Conservation (phyloP, 92 coral and sea anemone species). For the Paramuricea clavata region DNA sequence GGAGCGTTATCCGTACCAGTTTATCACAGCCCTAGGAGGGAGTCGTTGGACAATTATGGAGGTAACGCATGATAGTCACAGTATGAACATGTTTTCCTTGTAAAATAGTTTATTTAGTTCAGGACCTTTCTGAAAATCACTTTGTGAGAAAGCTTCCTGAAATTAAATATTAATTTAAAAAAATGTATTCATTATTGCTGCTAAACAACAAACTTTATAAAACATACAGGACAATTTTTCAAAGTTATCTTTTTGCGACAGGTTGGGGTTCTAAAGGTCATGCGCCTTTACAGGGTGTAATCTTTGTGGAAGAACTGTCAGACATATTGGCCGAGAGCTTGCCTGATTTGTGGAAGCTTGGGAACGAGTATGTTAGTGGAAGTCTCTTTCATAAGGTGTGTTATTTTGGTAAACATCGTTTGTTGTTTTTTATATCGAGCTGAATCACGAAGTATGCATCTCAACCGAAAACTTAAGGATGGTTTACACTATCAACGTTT, state of each 20-base stretch:
- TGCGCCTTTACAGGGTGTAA: slow-evolving; percentile 85
- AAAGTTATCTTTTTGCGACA: background rate
- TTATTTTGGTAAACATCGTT: too few species aligned
- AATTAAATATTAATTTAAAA: too few species aligned
- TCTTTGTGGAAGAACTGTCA: slow-evolving; percentile 94
- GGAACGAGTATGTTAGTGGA: slow-evolving; percentile 90
- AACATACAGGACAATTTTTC: too few species aligned
- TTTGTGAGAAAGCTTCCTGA: too few species aligned
- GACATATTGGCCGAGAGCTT: slow-evolving; percentile 90
- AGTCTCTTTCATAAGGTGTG: slow-evolving; percentile 81
- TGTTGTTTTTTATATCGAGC: too few species aligned
- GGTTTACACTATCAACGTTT: too few species aligned
- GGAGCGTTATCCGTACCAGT: slow-evolving; percentile 24
- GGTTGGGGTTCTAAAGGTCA: slow-evolving; percentile 62
- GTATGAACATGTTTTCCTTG: too few species aligned
- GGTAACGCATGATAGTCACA: background rate
- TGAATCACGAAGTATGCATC: too few species aligned
- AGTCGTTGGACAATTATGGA: slow-evolving; percentile 33
- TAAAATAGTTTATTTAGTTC: background rate
- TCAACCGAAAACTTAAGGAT: too few species aligned
- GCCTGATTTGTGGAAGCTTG: slow-evolving; percentile 97
- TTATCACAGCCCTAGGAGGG: slow-evolving; percentile 36
- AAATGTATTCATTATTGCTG: too few species aligned
- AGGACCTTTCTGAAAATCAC: background rate
- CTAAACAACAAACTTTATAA: too few species aligned